Percentiles rank a stretch among this genome's conserved stretches.
Evolutionary conservation across 2,797 vertebrate species (phyloP).

Genomic region (Smutsia gigantea): DNA sequence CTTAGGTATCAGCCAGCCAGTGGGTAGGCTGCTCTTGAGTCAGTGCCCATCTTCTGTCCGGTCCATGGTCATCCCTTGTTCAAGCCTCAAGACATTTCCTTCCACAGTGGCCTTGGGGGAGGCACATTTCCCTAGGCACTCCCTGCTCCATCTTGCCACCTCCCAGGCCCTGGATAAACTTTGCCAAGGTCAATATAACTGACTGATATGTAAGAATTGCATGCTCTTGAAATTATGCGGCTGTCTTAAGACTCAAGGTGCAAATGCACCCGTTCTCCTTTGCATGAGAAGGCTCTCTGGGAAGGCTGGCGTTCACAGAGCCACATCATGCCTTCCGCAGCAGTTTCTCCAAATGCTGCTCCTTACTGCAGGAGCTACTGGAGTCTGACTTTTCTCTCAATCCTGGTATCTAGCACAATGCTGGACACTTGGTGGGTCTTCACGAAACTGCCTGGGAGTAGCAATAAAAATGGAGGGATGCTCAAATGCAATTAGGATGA

Average conservation of each 20-base stretch:
- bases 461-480: not conserved
- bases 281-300: not conserved
- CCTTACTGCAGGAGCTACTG: not conserved
- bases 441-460: not conserved
- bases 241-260: not conserved
- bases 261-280: not conserved
- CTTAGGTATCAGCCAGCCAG: not conserved
- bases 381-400: not conserved
- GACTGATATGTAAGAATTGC: not conserved
- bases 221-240: not conserved
- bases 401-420: not conserved
- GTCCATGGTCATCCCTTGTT: not conserved
- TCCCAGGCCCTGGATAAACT: not conserved
- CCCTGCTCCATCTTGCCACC: not conserved
- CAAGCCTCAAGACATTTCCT: not conserved
- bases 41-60: not conserved
- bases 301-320: not conserved
- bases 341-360: not conserved
- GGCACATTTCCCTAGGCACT: rapidly evolving
- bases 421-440: not conserved
- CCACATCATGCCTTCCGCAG: not conserved
- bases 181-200: not conserved
- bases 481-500: not conserved
- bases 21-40: not conserved
- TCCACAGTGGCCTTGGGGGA: not conserved